These are phyloP conservation scores for Meliscaeva auricollis DNA, from an alignment of 2,888 invertebrate genomes.

Conservation along the genomic window DNA sequence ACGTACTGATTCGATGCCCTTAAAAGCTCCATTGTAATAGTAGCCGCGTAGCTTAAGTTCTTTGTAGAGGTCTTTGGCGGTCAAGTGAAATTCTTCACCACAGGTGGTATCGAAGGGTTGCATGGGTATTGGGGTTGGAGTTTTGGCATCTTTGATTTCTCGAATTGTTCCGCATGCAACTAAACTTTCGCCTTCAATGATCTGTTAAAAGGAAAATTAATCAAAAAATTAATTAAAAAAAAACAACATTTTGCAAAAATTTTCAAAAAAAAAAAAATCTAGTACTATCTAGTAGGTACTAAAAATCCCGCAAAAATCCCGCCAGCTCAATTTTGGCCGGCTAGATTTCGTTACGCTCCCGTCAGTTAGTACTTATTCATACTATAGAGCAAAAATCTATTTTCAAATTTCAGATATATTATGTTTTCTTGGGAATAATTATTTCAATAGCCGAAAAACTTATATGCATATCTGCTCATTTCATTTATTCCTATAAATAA, in stretches of 20 bases:
- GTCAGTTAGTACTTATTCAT: no score
- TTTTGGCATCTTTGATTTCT: constrained; percentile 68
- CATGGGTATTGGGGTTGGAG: constrained; percentile 43
- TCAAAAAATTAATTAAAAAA: not conserved
- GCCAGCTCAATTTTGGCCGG: no score
- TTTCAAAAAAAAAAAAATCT: constrained; percentile 87
- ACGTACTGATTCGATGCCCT: constrained; percentile 77
- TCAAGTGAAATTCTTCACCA: constrained; percentile 82
- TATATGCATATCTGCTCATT: no score
- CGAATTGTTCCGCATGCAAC: constrained; percentile 83
- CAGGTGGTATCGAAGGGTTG: constrained; percentile 81
- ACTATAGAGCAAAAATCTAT: no score
- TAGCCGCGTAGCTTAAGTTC: constrained; percentile 89
- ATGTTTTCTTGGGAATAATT: no score
- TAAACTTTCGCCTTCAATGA: constrained; percentile 85
- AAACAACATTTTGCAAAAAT: not conserved
- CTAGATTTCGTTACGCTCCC: no score
- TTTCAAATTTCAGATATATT: no score
- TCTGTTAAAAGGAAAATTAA: constrained; percentile 84
- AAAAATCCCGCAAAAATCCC: no score
- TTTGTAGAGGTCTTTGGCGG: constrained; percentile 87
- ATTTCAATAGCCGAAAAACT: no score
- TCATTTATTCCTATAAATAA: no score
- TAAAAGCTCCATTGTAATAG: constrained; percentile 83
- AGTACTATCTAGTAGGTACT: no score